These are phyloP conservation scores for Xanthorhoe spadicearia DNA, from an alignment of 2,888 invertebrate species.

Conservation along the genomic window DNA sequence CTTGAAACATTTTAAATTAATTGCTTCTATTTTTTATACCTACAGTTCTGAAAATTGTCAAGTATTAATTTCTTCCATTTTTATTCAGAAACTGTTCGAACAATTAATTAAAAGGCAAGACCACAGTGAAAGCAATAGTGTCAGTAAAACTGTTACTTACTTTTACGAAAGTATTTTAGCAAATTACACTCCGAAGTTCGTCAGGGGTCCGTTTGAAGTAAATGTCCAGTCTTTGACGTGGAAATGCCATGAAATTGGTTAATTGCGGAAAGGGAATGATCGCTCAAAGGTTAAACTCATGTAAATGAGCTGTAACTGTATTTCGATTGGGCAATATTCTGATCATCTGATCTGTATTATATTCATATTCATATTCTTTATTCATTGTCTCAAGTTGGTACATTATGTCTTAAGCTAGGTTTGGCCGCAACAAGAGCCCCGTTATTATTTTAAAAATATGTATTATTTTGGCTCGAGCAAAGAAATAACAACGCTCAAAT, in stretches of 20 bases:
- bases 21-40: neutral
- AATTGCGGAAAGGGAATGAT: slow-evolving; percentile 9
- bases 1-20: neutral
- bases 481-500: no score
- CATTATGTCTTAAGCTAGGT: no score
- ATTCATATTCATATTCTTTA: no score
- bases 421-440: no score
- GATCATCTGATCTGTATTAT: neutral
- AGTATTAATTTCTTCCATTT: neutral
- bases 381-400: no score
- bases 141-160: neutral
- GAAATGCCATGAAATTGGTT: slow-evolving; percentile 18
- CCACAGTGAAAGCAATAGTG: neutral
- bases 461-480: neutral
- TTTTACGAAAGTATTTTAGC: neutral
- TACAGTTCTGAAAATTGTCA: neutral
- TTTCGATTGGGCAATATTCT: neutral
- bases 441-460: no score
- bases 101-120: neutral
- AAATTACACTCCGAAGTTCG: slow-evolving; percentile 1
- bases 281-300: slow-evolving; percentile 7
- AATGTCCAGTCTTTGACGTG: slow-evolving; percentile 14
- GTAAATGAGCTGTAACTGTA: neutral
- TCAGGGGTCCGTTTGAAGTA: slow-evolving; percentile 8
- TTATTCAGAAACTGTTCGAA: neutral